Evolutionary conservation across 1,140 invertebrate genomes (phyloP).

Genomic region (Drosophila setifemur): DNA sequence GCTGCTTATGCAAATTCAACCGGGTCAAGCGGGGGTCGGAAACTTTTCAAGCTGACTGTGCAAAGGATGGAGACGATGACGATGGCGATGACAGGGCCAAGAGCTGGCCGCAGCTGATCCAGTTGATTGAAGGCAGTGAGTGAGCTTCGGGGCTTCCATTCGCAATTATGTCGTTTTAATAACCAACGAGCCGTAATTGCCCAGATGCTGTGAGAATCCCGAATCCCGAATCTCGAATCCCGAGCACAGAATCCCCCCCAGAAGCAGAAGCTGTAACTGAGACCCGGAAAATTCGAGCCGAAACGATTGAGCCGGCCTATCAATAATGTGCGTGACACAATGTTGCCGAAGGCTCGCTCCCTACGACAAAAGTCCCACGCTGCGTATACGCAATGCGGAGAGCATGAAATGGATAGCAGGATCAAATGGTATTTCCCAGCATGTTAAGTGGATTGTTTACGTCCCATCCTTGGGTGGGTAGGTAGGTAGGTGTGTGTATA

Average conservation of each 20-base stretch:
- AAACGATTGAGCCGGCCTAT: conserved; percentile 52
- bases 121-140: conserved; percentile 33
- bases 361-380: conserved; percentile 1
- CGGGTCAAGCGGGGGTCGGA: conserved; percentile 14
- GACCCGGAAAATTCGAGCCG: conserved; percentile 22
- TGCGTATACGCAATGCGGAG: conserved; percentile 58
- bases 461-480: conserved; percentile 24
- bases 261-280: conserved; percentile 29
- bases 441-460: conserved; percentile 75
- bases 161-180: conserved; percentile 77
- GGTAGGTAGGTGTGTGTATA: neutral
- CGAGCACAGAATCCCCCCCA: neutral
- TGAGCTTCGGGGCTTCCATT: conserved; percentile 52
- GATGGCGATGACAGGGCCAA: conserved; percentile 24
- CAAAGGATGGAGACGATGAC: conserved; percentile 3
- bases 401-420: conserved; percentile 66
- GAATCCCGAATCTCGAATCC: neutral
- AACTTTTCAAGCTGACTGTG: conserved; percentile 43
- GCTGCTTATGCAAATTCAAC: conserved; percentile 14
- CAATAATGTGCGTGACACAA: conserved; percentile 71
- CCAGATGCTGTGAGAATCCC: conserved; percentile 34
- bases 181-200: conserved; percentile 58
- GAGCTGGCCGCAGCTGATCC: conserved; percentile 35
- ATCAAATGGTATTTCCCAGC: conserved; percentile 75
- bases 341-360: conserved; percentile 38